These are phyloP conservation scores for Mugil cephalus DNA, from an alignment of 2,113 vertebrate species.

Conservation along the genomic window DNA sequence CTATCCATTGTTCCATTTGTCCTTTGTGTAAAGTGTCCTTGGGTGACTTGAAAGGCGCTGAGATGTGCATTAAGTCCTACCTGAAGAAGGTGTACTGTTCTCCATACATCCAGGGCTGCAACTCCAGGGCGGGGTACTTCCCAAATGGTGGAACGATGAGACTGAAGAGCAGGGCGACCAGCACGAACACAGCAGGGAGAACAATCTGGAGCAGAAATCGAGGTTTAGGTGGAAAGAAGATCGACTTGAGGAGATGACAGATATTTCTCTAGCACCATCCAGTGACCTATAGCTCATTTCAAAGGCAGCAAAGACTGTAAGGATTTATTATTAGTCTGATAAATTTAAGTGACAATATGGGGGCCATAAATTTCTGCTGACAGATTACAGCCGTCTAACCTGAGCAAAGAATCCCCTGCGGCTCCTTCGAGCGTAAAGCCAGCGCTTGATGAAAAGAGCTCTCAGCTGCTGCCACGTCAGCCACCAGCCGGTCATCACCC, in stretches of 20 bases:
- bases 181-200: conserved; percentile 91
- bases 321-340: background rate
- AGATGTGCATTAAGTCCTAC: conserved; percentile 68
- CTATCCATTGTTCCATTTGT: too few relatives aligned
- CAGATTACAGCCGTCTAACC: conserved; percentile 57
- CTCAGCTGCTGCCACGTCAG: conserved; percentile 88
- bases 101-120: conserved; percentile 90
- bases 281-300: background rate
- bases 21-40: too few relatives aligned
- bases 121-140: conserved; percentile 85
- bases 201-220: conserved; percentile 82
- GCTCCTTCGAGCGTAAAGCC: conserved; percentile 88
- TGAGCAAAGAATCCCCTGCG: conserved; percentile 88
- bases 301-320: too few relatives aligned
- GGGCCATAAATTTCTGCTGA: background rate
- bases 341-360: background rate
- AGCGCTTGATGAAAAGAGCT: conserved; percentile 90
- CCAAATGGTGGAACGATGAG: conserved; percentile 88
- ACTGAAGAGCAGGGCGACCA: conserved; percentile 90
- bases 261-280: background rate
- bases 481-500: conserved; percentile 76
- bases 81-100: conserved; percentile 92
- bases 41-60: too few relatives aligned
- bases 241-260: background rate
- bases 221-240: too few relatives aligned